phyloP scores from a whole-genome alignment of 2,888 invertebrate genomes.

The Nematopogon swammerdamellus region DNA sequence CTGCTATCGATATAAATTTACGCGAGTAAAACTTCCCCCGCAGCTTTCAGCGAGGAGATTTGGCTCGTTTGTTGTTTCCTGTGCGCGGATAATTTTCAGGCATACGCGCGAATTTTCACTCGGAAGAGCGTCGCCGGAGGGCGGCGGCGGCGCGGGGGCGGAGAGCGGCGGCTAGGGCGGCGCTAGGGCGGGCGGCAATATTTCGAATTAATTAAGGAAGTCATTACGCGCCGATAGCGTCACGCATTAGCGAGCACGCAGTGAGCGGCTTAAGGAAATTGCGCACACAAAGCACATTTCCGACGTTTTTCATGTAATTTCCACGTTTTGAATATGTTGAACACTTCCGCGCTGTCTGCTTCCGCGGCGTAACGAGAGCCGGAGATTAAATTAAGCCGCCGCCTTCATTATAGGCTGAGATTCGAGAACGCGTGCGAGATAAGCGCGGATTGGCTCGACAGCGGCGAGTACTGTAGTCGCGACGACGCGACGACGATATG shows the following conservation, averaged over 20 bases:
- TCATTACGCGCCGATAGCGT: conserved; percentile 49
- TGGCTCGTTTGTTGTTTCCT: too few species aligned
- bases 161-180: not conserved
- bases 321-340: not conserved
- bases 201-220: conserved; percentile 56
- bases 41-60: too few species aligned
- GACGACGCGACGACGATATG: too few species aligned
- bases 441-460: too few species aligned
- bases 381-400: not conserved
- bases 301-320: conserved; percentile 33
- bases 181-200: conserved; percentile 20
- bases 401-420: too few species aligned
- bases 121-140: not conserved
- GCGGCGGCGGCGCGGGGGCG: not conserved
- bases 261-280: conserved; percentile 31
- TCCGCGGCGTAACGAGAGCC: not conserved
- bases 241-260: conserved; percentile 43
- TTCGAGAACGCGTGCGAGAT: too few species aligned
- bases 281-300: conserved; percentile 53
- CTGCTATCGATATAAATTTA: too few species aligned
- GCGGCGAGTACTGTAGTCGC: too few species aligned
- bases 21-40: too few species aligned
- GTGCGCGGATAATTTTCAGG: not conserved
- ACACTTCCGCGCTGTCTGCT: not conserved
- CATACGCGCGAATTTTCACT: not conserved